Evolutionary conservation across 1,140 invertebrate genomes (phyloP).

Genomic region (Rhyacophila brunnea): DNA sequence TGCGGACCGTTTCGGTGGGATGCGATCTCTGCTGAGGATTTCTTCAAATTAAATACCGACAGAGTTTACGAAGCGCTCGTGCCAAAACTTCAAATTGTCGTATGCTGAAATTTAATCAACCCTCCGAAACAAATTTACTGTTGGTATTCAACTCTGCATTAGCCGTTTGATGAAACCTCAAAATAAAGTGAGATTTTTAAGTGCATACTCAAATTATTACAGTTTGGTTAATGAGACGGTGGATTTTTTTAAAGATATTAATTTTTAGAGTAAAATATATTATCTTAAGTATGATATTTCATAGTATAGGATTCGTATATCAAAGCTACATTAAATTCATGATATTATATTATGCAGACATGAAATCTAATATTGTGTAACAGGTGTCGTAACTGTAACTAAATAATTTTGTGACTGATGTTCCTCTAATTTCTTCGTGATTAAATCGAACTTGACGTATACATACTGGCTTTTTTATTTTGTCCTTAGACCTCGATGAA

Average conservation of each 20-base stretch:
- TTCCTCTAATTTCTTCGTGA: constrained; percentile 48
- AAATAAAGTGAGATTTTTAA: constrained; percentile 1
- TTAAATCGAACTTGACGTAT: constrained; percentile 34
- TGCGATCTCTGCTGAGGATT: constrained; percentile 21
- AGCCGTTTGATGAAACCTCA: not conserved
- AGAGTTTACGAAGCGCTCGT: constrained; percentile 24
- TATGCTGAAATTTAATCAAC: not conserved
- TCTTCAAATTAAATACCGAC: constrained; percentile 12
- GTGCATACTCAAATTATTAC: not conserved
- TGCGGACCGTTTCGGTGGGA: constrained; percentile 19
- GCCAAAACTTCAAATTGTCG: constrained; percentile 24
- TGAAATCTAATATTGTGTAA: constrained; percentile 30
- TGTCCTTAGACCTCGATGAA: no score
- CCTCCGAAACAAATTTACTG: not conserved
- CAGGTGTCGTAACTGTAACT: constrained; percentile 28
- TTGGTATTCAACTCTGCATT: not conserved
- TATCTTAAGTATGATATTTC: constrained; percentile 22
- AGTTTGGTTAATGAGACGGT: not conserved
- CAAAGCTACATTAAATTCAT: constrained; percentile 25
- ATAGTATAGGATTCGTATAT: constrained; percentile 33
- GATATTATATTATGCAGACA: constrained; percentile 29
- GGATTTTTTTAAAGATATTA: not conserved
- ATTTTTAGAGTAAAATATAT: constrained; percentile 6
- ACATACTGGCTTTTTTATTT: not conserved
- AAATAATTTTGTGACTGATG: constrained; percentile 49